Base-by-base conservation (phyloP, 2,113 vertebrate genomes). In the Brachypteracias leptosomus region DNA sequence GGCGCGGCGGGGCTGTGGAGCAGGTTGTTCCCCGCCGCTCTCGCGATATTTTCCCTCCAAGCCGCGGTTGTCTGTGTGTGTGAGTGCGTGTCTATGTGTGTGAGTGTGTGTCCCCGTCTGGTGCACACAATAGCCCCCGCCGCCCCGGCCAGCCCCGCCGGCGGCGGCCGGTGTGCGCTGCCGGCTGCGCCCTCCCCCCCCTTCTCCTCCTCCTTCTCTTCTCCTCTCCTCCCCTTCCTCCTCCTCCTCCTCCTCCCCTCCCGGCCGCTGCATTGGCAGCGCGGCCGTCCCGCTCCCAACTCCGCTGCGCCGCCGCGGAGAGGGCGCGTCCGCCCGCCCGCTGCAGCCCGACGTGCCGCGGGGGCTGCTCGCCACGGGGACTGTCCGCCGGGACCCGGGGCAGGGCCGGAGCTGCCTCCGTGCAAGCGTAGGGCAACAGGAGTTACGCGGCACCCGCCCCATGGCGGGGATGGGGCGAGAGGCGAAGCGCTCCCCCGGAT, bases 11-110 rank as follows among this genome's bases (percentile, higher is more conserved):
- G 96, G 98, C 88, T 95, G 98, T 97, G 97, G 97, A 97, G 98
- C 98, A 98, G 98, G 98, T 99, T 98, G 98, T 98, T 98, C 97
- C 97, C 98, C 97, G 97, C 97, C 98, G 98, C 96, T 99, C 98
- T 99, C 98, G 98, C 98, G 98, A 99, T 98, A 99, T 78, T 98
- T 93, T 91, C 67, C 54, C 47, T 79, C 77, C 20, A 51, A 87
- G 70, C 47, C 29, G 77, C 49, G 77, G 33, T 63, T n/a, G 67
- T 10, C 73, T 31, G 71, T 40, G 79, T 20, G 31, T 13, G 24
- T 28, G 54, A 11, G 62, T 8, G 77, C 24, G 58, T 22, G 58
- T 25, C n/a, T n/a, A n/a, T n/a, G n/a, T n/a, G n/a, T n/a, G n/a
- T n/a, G n/a, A n/a, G 52, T 7, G 62, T 31, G 57, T 68, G 89